Base-by-base conservation (phyloP, 2,888 invertebrate species). In the Cosmopolites sordidus region DNA sequence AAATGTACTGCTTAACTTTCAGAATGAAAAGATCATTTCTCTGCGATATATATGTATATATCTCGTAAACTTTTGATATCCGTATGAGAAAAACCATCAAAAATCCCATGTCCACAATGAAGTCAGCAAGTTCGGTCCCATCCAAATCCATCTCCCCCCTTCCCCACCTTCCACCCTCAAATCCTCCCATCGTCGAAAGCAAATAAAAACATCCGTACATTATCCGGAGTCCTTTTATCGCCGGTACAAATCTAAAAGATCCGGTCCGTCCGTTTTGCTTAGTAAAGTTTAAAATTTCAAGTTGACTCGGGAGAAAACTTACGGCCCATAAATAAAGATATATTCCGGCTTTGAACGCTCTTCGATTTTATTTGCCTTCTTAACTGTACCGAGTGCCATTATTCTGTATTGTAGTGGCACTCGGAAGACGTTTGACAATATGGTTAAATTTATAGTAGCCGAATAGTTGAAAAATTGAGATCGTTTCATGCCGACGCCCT, bases 341-440 rank as follows among this genome's bases (percentile, higher is more conserved):
- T 47, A 43, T 30, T 43, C 38, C 43, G 47, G 43, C 43, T 44
- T 48, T 44, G 51, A 55, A 51, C 40, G 55, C 47, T 55, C 22
- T 43, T 37, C 50, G 54, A 54, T 54, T 54, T 54, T 55, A 51
- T 55, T 55, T 55, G 55, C 51, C 55, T 51, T 44, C 48, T 56
- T 48, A 51, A 56, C 48, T 43, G 51, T 38, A 51, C 51, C 38
- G 56, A 56, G 51, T 39, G 51, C 56, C 51, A 55, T 55, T 55
- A 55, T 55, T 51, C 51, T 45, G 55, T 44, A 51, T 55, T 55
- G 55, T 43, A 55, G 51, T 51, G 54, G 50, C 18, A 11, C 43
- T 55, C 55, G 51, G 46, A 51, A 55, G 12, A 55, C 30, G 47
- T 33, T 55, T 44, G 47, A 51, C 55, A 54, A 54, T 54, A 47